Evolutionary conservation across 2,797 vertebrate species (phyloP).

Genomic region (Sitta carolinensis): DNA sequence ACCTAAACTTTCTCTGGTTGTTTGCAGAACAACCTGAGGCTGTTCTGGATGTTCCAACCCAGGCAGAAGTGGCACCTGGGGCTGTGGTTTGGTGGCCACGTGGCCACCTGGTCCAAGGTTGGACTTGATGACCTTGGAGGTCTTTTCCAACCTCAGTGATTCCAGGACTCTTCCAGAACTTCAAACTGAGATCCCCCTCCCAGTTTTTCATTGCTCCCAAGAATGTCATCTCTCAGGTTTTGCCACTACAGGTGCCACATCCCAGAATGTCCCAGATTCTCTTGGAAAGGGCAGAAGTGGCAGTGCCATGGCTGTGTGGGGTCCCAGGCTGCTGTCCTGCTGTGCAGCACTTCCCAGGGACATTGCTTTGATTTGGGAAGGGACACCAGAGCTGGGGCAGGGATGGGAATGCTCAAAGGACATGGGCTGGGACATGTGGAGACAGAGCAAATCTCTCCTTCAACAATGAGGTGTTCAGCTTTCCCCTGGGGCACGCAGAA

Average conservation of each 20-base stretch:
- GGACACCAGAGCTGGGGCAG: not conserved
- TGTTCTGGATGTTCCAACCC: too few relatives aligned
- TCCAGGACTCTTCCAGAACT: not conserved
- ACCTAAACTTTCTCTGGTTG: not conserved
- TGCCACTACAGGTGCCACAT: not conserved
- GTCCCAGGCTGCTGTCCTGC: not conserved
- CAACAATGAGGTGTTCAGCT: not conserved
- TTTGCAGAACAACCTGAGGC: not conserved
- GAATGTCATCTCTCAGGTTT: not conserved
- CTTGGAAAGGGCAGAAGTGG: not conserved
- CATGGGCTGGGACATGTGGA: not conserved
- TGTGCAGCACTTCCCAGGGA: not conserved
- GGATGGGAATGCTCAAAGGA: accelerated
- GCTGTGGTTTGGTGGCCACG: not conserved
- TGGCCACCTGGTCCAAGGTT: accelerated
- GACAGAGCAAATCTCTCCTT: not conserved
- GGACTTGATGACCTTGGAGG: not conserved
- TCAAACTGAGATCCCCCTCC: not conserved
- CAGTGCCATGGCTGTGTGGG: not conserved
- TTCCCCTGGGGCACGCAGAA: not conserved
- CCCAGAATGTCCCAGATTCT: not conserved
- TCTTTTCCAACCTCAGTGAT: not conserved
- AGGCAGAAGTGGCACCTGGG: not conserved
- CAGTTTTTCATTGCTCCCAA: not conserved
- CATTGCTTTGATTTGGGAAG: accelerated